Evolutionary conservation across 2,797 vertebrate genomes (phyloP).

Genomic region (Girardinus metallicus): DNA sequence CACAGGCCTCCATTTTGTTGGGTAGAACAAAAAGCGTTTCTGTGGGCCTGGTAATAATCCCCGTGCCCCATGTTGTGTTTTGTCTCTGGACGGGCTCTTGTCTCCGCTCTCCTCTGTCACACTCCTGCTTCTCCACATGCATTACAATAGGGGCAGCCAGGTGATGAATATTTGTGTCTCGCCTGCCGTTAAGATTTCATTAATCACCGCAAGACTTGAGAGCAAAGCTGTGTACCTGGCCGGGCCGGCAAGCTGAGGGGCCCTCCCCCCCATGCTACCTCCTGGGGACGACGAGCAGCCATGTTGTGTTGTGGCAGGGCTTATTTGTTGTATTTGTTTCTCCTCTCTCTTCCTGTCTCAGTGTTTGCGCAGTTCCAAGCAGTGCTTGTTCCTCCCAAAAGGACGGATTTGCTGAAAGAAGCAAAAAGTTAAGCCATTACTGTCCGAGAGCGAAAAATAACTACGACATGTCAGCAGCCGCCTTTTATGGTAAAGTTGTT

Average conservation of each 20-base stretch:
- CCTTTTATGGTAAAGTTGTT: slow-evolving; percentile 45
- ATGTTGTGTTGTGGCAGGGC: slow-evolving; percentile 69
- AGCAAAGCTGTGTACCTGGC: slow-evolving; percentile 73
- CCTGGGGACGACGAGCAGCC: slow-evolving; percentile 70
- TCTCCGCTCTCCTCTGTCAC: slow-evolving; percentile 81
- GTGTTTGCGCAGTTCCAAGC: slow-evolving; percentile 52
- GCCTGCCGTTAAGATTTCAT: slow-evolving; percentile 86
- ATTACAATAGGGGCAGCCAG: slow-evolving; percentile 82
- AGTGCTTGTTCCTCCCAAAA: slow-evolving; percentile 32
- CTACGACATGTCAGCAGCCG: slow-evolving; percentile 43
- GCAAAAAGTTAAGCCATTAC: slow-evolving; percentile 58
- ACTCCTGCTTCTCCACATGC: slow-evolving; percentile 75
- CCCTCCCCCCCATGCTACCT: slow-evolving; percentile 64
- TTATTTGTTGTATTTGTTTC: slow-evolving; percentile 73
- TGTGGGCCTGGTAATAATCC: slow-evolving; percentile 78
- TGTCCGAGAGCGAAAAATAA: slow-evolving; percentile 49
- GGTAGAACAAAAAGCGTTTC: slow-evolving; percentile 78
- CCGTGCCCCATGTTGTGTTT: slow-evolving; percentile 79
- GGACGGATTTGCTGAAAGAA: slow-evolving; percentile 63
- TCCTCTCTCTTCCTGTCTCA: slow-evolving; percentile 44
- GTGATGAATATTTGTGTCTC: slow-evolving; percentile 85
- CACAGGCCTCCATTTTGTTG: slow-evolving; percentile 81
- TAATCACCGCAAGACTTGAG: slow-evolving; percentile 85
- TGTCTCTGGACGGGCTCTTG: slow-evolving; percentile 77
- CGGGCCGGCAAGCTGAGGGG: slow-evolving; percentile 71